These are phyloP conservation scores for Bos javanicus DNA, from an alignment of 2,113 vertebrate genomes.

Conservation along the genomic window DNA sequence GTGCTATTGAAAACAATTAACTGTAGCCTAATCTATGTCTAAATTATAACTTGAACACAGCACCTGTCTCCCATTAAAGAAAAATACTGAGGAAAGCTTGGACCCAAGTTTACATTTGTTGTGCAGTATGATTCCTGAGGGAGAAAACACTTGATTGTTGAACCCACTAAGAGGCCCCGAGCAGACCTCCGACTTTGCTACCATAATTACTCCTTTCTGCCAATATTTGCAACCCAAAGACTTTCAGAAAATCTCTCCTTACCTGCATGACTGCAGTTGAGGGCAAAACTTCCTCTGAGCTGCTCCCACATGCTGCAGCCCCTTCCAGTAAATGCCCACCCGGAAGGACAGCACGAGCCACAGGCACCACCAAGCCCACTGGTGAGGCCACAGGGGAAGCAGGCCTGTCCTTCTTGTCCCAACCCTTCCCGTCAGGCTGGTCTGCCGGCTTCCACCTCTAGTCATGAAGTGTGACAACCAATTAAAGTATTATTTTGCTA, in stretches of 20 bases:
- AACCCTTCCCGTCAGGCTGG: fast-evolving
- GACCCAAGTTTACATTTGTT: neutral
- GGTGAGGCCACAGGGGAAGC: fast-evolving
- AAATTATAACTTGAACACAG: neutral
- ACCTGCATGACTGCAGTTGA: neutral
- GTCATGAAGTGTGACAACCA: no score
- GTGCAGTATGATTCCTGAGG: neutral
- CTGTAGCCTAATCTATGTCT: neutral
- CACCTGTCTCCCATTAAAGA: neutral
- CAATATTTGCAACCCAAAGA: neutral
- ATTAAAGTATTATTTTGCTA: neutral
- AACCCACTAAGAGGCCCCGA: neutral
- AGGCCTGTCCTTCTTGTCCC: neutral
- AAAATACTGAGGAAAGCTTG: neutral
- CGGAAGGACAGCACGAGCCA: neutral
- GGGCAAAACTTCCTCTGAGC: neutral
- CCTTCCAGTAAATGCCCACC: neutral
- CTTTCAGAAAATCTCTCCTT: neutral
- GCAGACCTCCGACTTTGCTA: neutral
- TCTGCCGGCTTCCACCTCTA: neutral
- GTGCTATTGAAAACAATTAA: neutral
- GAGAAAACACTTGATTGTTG: neutral
- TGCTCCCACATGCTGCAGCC: neutral
- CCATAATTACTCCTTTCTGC: neutral
- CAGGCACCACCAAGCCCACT: neutral